These are phyloP conservation scores for Mechanitis mazaeus DNA, from an alignment of 2,888 invertebrate genomes.

Conservation along the genomic window DNA sequence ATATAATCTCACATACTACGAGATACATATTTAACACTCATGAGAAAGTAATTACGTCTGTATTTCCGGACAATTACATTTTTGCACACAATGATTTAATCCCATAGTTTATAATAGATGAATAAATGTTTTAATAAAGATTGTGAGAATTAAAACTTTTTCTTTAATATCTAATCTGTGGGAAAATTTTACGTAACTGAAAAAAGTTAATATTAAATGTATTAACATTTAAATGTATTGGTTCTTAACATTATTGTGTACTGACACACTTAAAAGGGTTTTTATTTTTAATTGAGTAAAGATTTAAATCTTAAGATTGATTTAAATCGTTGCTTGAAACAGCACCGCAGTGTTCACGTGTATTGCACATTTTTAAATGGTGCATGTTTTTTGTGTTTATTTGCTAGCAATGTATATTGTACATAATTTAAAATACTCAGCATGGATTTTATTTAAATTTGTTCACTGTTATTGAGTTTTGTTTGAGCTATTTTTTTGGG, in stretches of 20 bases:
- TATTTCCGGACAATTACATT: conserved; percentile 9
- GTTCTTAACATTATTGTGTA: no score
- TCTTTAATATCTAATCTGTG: conserved; percentile 12
- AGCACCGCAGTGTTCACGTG: background rate
- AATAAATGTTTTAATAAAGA: conserved; percentile 15
- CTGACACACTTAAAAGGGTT: background rate
- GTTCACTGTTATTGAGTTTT: no score
- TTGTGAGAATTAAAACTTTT: conserved; percentile 11
- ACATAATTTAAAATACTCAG: background rate
- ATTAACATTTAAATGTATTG: no score
- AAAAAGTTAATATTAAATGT: background rate
- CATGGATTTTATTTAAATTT: background rate
- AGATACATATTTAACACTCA: background rate
- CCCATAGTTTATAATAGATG: conserved; percentile 14
- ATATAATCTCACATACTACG: background rate
- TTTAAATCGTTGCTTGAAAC: no score
- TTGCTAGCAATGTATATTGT: background rate
- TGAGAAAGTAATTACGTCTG: background rate
- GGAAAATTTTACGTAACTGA: background rate
- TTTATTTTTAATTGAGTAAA: background rate
- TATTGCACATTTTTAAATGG: background rate
- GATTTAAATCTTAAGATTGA: background rate
- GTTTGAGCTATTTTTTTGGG: background rate
- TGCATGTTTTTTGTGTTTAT: conserved; percentile 2
- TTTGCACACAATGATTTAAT: conserved; percentile 15